Evolutionary conservation across 2,888 invertebrate genomes (phyloP), one percentile per base, ranked within the genome.

Genomic region (Xanthorhoe spadicearia): DNA sequence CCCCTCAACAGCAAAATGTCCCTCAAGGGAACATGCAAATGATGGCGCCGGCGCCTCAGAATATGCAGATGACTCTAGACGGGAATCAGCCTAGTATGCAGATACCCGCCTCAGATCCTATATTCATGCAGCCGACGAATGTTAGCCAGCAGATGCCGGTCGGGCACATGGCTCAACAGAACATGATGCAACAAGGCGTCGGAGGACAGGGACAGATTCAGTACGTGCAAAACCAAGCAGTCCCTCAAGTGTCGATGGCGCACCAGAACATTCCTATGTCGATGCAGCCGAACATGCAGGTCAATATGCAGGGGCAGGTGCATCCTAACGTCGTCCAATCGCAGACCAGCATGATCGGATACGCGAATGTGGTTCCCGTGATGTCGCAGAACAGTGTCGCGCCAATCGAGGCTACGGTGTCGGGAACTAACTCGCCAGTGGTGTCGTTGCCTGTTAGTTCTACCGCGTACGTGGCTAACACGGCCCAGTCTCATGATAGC

Each of bases 1-100:
- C 89, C 68, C 86, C 89, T 3, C 94, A 94, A 71, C 93, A 94
- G 76, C 94, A 93, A 70, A 94, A 89, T 74, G 94, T 94, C 81
- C 92, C 94, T 15, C 94, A 94, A 83, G 94, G 94, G 66, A 92
- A 94, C 74, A 93, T 95, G 73, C 94, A 94, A 75, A 92, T 94
- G 87, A 94, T 95, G 89, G 83, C 93, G 23, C 89, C 94, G 62
- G 83, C 93, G 28, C 88, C 92, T 52, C 93, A 93, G 83, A 93
- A 92, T 84, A 92, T 94, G 88, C 93, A 93, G 83, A 92, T 94
- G 91, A 88, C 93, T 82, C 87, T 93, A 80, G 93, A 94, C 84
- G 90, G 88, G 83, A 93, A 93, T 89, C 94, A 94, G 87, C 86
- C 91, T 28, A 90, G 88, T 81, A 93, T 94, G 93, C 94, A 93